Evolutionary conservation across 2,113 vertebrate species (phyloP).

Genomic region (Leucosticte australis): DNA sequence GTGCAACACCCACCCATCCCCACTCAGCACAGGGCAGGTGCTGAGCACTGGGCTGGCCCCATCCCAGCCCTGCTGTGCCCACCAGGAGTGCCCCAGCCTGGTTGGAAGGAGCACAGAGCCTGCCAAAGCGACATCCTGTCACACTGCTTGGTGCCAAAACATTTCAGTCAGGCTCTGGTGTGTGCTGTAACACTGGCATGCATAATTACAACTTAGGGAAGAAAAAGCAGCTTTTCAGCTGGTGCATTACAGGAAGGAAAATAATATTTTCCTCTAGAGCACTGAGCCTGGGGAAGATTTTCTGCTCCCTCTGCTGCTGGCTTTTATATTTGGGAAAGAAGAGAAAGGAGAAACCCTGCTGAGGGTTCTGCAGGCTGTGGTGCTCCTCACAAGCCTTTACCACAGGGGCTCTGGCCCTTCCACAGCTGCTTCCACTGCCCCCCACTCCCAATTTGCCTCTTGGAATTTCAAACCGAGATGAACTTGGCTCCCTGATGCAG

Average conservation of each 20-base stretch:
- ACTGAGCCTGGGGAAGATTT: not conserved
- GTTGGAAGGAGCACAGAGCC: not conserved
- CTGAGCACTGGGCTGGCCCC: not conserved
- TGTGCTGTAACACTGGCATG: not conserved
- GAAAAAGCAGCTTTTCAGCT: slow-evolving; percentile 15
- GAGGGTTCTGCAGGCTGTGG: not conserved
- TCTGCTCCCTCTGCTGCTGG: not conserved
- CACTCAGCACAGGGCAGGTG: rapidly evolving
- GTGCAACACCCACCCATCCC: not conserved
- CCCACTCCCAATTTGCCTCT: not conserved
- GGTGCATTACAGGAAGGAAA: not conserved
- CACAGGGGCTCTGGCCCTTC: not conserved
- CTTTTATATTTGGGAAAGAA: not conserved
- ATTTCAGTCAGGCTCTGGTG: not conserved
- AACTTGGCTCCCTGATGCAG: rapidly evolving
- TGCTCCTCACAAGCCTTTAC: not conserved
- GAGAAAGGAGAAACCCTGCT: not conserved
- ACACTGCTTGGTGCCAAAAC: not conserved
- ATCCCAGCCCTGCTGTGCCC: not conserved
- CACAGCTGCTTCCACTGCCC: not conserved
- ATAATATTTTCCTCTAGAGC: not conserved
- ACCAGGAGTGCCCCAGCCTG: not conserved
- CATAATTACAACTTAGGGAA: not conserved
- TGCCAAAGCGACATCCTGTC: not conserved
- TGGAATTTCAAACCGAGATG: not conserved